phyloP scores from a whole-genome alignment of 2,797 vertebrate genomes.

The Vireo griseus region DNA sequence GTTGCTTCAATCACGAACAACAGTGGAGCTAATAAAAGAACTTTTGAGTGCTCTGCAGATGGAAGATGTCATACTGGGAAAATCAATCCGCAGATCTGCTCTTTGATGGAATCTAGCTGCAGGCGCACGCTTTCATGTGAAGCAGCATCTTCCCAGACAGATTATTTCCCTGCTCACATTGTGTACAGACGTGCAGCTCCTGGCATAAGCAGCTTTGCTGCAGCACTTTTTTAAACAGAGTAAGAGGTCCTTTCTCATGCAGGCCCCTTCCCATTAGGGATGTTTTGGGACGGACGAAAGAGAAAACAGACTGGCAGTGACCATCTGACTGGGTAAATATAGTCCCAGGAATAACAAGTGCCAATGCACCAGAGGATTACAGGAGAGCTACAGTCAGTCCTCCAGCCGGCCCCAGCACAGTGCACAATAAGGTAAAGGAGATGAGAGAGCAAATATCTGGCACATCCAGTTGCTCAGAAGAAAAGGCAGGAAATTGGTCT shows the following conservation, averaged over 20 bases:
- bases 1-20: not conserved
- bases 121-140: conserved; percentile 49
- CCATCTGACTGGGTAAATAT: not conserved
- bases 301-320: not conserved
- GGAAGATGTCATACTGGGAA: conserved; percentile 22
- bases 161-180: conserved; percentile 21
- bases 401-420: not conserved
- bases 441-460: not conserved
- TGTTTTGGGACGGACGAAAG: not conserved
- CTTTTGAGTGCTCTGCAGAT: conserved; percentile 17
- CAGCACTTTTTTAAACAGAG: not conserved
- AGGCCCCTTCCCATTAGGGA: not conserved
- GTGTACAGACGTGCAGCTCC: not conserved
- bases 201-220: not conserved
- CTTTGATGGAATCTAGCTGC: conserved; percentile 56
- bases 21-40: not conserved
- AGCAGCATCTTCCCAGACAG: conserved; percentile 42
- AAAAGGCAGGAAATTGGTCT: not conserved
- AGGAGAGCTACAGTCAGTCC: not conserved
- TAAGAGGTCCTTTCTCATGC: not conserved
- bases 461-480: not conserved
- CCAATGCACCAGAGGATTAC: not conserved
- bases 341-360: not conserved
- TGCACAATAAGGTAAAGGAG: not conserved
- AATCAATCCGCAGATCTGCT: conserved; percentile 42